Percentiles rank a stretch among this genome's conserved stretches.
These are phyloP conservation scores for Platanista minor DNA, from an alignment of 2,113 vertebrate species.

Conservation along the genomic window DNA sequence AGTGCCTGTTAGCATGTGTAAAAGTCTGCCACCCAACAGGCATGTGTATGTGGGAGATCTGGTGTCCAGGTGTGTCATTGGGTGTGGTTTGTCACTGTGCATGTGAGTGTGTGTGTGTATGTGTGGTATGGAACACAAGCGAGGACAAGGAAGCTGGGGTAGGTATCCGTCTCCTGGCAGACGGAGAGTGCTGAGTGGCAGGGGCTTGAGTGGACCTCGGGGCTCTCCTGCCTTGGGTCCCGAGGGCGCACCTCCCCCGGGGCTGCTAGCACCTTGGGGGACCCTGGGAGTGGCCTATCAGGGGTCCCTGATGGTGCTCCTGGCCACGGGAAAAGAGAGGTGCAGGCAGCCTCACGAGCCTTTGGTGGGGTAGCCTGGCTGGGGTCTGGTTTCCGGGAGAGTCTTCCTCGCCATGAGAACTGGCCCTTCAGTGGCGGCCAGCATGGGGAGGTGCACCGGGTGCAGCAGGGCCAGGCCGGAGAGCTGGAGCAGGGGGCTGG, in stretches of 20 bases:
- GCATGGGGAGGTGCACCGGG: not conserved
- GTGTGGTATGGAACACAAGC: fast-evolving
- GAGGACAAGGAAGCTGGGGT: not conserved
- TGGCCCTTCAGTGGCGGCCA: not conserved
- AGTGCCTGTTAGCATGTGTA: not conserved
- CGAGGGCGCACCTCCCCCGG: not conserved
- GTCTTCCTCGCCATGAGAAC: not conserved
- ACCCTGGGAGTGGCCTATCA: not conserved
- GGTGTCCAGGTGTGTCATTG: not conserved
- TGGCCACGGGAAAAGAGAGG: not conserved
- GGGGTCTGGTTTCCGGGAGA: not conserved
- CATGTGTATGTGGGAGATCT: too few species aligned
- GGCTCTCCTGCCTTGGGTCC: not conserved
- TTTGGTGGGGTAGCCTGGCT: not conserved
- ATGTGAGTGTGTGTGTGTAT: fast-evolving
- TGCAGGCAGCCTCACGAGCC: not conserved
- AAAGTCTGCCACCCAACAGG: not conserved
- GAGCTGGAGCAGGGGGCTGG: not conserved
- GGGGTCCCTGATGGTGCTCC: not conserved
- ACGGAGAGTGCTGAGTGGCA: too few species aligned
- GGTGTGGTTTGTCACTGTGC: not conserved
- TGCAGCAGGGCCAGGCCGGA: not conserved
- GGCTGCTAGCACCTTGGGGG: not conserved
- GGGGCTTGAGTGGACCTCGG: not conserved
- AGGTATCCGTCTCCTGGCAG: not conserved